Evolutionary conservation across 2,797 vertebrate species (phyloP).

Genomic region (Sternotherus odoratus): DNA sequence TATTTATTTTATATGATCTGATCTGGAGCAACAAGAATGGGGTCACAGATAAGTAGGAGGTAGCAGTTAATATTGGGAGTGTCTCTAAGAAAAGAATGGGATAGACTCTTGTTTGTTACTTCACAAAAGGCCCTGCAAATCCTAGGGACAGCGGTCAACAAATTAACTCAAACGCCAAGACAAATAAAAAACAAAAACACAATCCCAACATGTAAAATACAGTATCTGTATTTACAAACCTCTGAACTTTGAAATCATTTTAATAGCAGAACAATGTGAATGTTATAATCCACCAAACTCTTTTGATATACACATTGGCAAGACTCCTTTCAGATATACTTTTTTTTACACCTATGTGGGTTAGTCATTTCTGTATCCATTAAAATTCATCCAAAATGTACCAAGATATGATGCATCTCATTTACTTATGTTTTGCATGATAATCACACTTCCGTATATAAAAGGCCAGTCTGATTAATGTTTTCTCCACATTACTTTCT

Average conservation of each 20-base stretch:
- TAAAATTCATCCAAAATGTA: not conserved
- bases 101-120: accelerated
- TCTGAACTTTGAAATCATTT: not conserved
- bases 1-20: not conserved
- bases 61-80: not conserved
- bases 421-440: not conserved
- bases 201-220: not conserved
- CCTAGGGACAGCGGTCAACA: not conserved
- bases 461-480: not conserved
- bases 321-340: constrained; percentile 12
- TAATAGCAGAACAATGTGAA: not conserved
- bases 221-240: not conserved
- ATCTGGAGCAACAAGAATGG: not conserved
- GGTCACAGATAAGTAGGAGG: not conserved
- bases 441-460: not conserved
- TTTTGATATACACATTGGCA: not conserved
- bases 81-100: not conserved
- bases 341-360: not conserved
- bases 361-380: not conserved
- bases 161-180: not conserved
- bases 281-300: constrained; percentile 15
- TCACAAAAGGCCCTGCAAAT: not conserved
- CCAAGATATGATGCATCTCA: not conserved
- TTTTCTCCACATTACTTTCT: not conserved
- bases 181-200: too few relatives aligned